Percentiles rank a stretch among this genome's conserved stretches.
Evolutionary conservation across 2,797 vertebrate genomes (phyloP).

Genomic region (Pampus argenteus): DNA sequence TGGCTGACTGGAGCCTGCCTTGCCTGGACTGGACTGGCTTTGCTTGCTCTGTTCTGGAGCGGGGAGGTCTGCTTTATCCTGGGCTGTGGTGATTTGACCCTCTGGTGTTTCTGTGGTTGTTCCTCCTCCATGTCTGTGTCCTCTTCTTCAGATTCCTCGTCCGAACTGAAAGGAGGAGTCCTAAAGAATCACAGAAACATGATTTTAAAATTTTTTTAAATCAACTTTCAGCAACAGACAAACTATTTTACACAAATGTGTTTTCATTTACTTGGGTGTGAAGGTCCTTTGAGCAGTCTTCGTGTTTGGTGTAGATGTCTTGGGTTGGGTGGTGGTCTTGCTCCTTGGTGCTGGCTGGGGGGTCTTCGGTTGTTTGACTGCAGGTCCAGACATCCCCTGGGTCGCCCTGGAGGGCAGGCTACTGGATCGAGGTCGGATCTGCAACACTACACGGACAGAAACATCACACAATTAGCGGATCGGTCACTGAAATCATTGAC

Average conservation of each 20-base stretch:
- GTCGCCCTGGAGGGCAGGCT: conserved; percentile 79
- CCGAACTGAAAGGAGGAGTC: conserved; percentile 81
- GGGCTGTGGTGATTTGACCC: conserved; percentile 38
- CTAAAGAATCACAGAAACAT: conserved; percentile 56
- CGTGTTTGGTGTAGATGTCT: conserved; percentile 77
- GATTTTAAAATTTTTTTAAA: too few relatives aligned
- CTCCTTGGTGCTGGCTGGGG: conserved; percentile 76
- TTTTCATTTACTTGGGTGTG: conserved; percentile 67
- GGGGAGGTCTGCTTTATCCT: conserved; percentile 31
- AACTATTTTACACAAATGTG: neutral
- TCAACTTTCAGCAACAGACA: too few relatives aligned
- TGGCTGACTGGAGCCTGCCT: conserved; percentile 31
- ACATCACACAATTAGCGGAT: conserved; percentile 11
- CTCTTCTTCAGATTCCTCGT: conserved; percentile 77
- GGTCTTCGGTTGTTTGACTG: conserved; percentile 67
- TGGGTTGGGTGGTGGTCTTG: conserved; percentile 61
- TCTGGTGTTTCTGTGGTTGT: conserved; percentile 29
- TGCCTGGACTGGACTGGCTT: conserved; percentile 38
- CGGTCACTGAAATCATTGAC: neutral
- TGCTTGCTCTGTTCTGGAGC: conserved; percentile 34
- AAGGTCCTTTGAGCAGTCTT: conserved; percentile 53
- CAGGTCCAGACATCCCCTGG: conserved; percentile 60
- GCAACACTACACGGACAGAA: conserved; percentile 59
- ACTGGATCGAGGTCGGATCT: conserved; percentile 77
- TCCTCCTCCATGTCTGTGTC: conserved; percentile 62